Evolutionary conservation across 2,797 vertebrate species (phyloP).

Genomic region (Poecilia wingei): DNA sequence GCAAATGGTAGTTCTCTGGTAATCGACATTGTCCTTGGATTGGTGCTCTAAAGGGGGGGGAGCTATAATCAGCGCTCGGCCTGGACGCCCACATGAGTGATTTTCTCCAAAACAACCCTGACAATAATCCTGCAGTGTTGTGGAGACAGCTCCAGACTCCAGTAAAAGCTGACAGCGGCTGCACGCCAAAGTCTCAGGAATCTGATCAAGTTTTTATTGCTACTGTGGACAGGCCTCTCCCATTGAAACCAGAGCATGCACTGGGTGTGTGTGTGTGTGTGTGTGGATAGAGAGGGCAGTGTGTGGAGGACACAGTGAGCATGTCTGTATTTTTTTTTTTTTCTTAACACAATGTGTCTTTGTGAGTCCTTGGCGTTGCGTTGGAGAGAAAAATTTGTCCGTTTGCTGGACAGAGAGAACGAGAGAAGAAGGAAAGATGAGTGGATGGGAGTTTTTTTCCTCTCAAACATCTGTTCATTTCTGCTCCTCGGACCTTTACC

Average conservation of each 20-base stretch:
- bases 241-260: constrained; percentile 52
- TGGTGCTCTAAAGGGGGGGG: constrained; percentile 2
- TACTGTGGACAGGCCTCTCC: constrained; percentile 71
- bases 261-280: constrained; percentile 26
- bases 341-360: constrained; percentile 77
- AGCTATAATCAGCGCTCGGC: constrained; percentile 31
- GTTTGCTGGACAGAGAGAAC: constrained; percentile 30
- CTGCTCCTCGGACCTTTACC: constrained; percentile 17
- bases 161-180: constrained; percentile 31
- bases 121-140: constrained; percentile 16
- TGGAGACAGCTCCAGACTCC: constrained; percentile 37
- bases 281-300: constrained; percentile 34
- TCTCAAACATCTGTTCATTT: constrained; percentile 1
- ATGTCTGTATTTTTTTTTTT: constrained; percentile 55
- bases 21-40: constrained; percentile 4
- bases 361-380: constrained; percentile 72
- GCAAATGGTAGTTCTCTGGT: not conserved
- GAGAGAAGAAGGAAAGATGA: constrained; percentile 4
- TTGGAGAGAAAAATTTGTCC: constrained; percentile 64
- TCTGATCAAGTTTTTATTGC: constrained; percentile 69
- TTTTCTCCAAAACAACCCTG: constrained; percentile 36
- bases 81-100: constrained; percentile 24
- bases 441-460: constrained; percentile 5
- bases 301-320: constrained; percentile 53
- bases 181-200: constrained; percentile 62